Evolutionary conservation across 2,888 invertebrate genomes (phyloP), one percentile per base, ranked within the genome.

Genomic region (Drosophila seclusa): DNA sequence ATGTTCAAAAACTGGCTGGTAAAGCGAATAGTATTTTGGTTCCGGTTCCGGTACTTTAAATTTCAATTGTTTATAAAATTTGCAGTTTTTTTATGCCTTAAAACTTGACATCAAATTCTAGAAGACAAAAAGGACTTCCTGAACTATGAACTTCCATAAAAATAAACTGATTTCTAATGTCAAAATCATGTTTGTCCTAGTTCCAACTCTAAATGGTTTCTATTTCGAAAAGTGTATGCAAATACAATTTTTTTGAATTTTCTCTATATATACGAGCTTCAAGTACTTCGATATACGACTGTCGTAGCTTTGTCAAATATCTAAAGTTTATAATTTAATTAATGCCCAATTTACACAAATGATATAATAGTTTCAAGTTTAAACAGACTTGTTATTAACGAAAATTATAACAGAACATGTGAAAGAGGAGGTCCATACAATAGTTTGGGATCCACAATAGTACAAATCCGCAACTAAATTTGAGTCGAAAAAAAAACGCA

Each of bases 261-360:
- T 18, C 4, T 49, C 4, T 27, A 7, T 10, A n/a, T n/a, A n/a
- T n/a, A 4, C 0, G 4, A 38, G 8, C n/a, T 38, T 8, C 0
- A 38, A 0, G 8, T 1, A 8, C 40, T 40, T 10, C 10, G 38
- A 38, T 18, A n/a, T n/a, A n/a, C n/a, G n/a, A 24, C 24, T 7
- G 7, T 16, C 27, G 24, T 2, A 48, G 21, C 24, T 45, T 13
- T 24, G 6, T 45, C 24, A 13, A 16, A 45, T 16, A 36, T 36
- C 0, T 6, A 11, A 11, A 42, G 5, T n/a, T 2, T 5, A n/a
- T n/a, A 21, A 11, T n/a, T 42, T 2, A 42, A 11, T 11, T 40
- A 42, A 36, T 21, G 6, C 11, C 5, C 2, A 42, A 2, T 4
- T n/a, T 10, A 11, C n/a, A 36, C 2, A 36, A 36, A 36, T 36